These are phyloP conservation scores for Pelobates fuscus DNA, from an alignment of 2,113 vertebrate genomes.

Conservation along the genomic window DNA sequence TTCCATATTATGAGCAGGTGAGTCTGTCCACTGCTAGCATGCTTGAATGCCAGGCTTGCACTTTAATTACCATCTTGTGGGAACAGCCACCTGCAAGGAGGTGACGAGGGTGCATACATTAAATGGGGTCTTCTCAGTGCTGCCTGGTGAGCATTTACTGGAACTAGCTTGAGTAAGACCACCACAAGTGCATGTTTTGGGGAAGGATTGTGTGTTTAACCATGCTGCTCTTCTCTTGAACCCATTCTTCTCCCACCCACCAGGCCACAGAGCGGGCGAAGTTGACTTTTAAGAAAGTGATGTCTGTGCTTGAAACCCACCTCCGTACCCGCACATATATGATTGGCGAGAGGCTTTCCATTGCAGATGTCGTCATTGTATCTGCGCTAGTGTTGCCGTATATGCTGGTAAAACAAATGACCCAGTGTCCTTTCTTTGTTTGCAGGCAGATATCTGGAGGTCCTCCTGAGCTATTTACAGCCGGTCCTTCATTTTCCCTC, in stretches of 20 bases:
- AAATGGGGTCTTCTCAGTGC: constrained; percentile 23
- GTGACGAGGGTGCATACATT: constrained; percentile 44
- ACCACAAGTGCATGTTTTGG: not conserved
- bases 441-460: no score
- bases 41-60: no score
- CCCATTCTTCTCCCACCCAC: not conserved
- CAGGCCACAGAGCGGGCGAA: constrained; percentile 18
- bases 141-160: not conserved
- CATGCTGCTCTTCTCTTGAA: not conserved
- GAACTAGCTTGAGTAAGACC: constrained; percentile 21
- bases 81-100: constrained; percentile 13
- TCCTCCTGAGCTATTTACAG: no score
- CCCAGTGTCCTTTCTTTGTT: no score
- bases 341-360: constrained; percentile 36
- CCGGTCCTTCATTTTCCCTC: no score
- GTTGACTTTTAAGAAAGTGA: constrained; percentile 2
- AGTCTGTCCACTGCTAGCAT: not conserved
- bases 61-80: constrained; percentile 44
- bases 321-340: constrained; percentile 36
- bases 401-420: constrained; percentile 33
- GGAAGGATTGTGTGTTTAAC: not conserved
- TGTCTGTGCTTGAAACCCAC: constrained; percentile 33
- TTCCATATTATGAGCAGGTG: constrained; percentile 1
- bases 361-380: constrained; percentile 45
- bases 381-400: constrained; percentile 39